These are phyloP conservation scores for Lepidothrix coronata DNA, from an alignment of 2,113 vertebrate species.

Conservation along the genomic window DNA sequence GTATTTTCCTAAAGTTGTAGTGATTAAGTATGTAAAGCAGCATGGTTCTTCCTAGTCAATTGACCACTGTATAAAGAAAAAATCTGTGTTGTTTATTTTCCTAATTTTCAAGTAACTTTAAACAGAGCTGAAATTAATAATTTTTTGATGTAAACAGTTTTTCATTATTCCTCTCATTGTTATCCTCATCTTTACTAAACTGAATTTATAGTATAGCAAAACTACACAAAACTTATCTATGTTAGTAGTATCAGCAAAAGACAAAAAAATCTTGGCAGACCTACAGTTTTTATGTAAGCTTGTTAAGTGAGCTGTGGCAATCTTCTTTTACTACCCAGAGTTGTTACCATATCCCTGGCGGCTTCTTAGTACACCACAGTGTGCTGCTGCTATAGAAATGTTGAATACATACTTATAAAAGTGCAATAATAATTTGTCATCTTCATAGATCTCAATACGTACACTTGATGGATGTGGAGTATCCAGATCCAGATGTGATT, in stretches of 20 bases:
- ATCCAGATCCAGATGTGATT: neutral
- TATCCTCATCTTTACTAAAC: neutral
- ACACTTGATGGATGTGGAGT: neutral
- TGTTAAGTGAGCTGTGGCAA: neutral
- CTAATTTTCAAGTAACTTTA: neutral
- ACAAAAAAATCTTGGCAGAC: neutral
- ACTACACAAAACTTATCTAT: neutral
- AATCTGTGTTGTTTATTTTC: neutral
- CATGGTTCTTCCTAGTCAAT: neutral
- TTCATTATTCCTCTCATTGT: neutral
- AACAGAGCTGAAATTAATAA: neutral
- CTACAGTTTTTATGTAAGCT: neutral
- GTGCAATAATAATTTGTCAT: neutral
- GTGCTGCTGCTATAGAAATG: neutral
- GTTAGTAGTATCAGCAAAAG: neutral
- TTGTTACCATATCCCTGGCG: neutral
- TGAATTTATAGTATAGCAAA: neutral
- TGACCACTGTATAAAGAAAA: neutral
- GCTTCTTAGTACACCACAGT: neutral
- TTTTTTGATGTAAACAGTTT: neutral
- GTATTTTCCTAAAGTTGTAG: neutral
- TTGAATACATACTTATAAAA: neutral
- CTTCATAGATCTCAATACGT: neutral
- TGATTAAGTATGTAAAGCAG: neutral
- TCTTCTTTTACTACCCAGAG: neutral